Percentiles rank a stretch among this genome's conserved stretches.
These are phyloP conservation scores for Bucco capensis DNA, from an alignment of 2,113 vertebrate species.

Conservation along the genomic window DNA sequence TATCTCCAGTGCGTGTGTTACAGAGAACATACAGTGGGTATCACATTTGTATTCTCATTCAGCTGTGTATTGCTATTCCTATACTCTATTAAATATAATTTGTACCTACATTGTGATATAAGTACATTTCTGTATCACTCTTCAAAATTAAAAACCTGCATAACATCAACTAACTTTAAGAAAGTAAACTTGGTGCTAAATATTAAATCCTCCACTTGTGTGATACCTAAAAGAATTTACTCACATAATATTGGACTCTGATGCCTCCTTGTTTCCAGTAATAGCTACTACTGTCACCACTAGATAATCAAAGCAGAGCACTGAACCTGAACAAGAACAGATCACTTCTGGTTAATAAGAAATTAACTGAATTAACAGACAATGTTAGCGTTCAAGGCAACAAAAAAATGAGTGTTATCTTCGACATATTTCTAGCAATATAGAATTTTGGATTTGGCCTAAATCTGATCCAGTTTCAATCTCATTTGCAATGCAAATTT, in stretches of 20 bases:
- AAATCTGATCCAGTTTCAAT: not conserved
- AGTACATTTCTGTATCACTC: not conserved
- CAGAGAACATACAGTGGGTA: not conserved
- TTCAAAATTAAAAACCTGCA: not conserved
- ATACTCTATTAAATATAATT: not conserved
- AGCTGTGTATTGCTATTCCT: not conserved
- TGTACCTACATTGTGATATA: not conserved
- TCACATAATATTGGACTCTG: not conserved
- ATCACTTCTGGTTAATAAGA: not conserved
- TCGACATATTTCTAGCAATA: not conserved
- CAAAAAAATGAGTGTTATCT: not conserved
- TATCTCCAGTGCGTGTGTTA: not conserved
- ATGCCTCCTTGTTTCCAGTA: not conserved
- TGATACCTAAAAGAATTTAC: not conserved
- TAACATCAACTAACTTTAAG: not conserved
- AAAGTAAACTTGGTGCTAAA: not conserved
- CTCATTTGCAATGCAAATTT: not conserved
- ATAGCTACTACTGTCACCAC: not conserved
- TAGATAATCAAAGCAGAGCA: not conserved
- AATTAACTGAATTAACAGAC: not conserved
- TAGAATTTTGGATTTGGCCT: not conserved
- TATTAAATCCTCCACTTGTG: not conserved
- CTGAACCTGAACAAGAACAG: not conserved
- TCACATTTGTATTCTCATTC: not conserved
- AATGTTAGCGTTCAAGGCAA: not conserved